phyloP scores from a whole-genome alignment of 2,797 vertebrate genomes.

The Erethizon dorsatum region DNA sequence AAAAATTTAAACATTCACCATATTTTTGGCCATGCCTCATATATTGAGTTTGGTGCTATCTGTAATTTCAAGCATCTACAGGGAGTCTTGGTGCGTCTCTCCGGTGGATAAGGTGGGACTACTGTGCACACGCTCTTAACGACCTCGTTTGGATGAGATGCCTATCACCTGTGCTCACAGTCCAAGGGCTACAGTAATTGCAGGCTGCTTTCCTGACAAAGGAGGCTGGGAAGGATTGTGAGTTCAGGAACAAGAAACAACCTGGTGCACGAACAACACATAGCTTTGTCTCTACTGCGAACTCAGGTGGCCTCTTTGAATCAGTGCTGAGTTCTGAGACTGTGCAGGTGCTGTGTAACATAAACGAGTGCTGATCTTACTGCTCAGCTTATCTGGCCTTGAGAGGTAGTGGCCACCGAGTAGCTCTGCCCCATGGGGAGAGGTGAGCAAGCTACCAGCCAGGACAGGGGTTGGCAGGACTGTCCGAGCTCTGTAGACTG shows the following conservation, averaged over 20 bases:
- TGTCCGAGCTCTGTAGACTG: accelerated
- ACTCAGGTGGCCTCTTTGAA: not conserved
- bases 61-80: not conserved
- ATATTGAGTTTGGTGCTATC: not conserved
- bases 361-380: not conserved
- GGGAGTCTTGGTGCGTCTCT: not conserved
- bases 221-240: not conserved
- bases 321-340: not conserved
- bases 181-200: too few relatives aligned
- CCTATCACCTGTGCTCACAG: too few relatives aligned
- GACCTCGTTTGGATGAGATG: not conserved
- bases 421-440: not conserved
- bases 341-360: too few relatives aligned
- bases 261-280: accelerated
- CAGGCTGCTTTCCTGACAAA: too few relatives aligned
- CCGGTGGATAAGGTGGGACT: not conserved
- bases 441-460: not conserved
- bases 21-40: not conserved
- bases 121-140: not conserved
- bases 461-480: not conserved
- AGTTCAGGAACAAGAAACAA: not conserved
- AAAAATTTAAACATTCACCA: not conserved
- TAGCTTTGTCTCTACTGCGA: not conserved
- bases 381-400: too few relatives aligned
- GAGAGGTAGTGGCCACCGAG: not conserved